Base-by-base conservation (phyloP, 2,888 invertebrate genomes). In the Carpatolechia fugitivella region DNA sequence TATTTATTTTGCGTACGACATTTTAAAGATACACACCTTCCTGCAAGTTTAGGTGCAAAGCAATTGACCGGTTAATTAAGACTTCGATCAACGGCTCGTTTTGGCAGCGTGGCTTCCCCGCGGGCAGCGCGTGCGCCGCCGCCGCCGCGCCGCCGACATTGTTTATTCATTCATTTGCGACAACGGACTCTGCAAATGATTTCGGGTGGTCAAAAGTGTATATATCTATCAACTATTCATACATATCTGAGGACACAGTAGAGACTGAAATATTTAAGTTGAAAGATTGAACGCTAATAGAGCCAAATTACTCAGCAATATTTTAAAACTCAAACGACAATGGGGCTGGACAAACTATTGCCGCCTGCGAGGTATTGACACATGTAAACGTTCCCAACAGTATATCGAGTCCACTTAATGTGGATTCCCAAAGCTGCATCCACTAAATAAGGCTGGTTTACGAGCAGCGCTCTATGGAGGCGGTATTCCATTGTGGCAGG, bases 401-500 rank as follows among this genome's bases (percentile, higher is more conserved):
- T 77, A 78, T 76, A 78, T 79, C 72, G 72, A 69, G 73, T 68
- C 66, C 75, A 78, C 76, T 85, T 82, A 85, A 83, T 78, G 82
- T 66, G 78, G 82, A 87, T 86, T 87, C 87, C 72, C 78, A 65
- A 70, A 72, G 74, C 64, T 69, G 70, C 63, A 67, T 64, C 74
- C 75, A 77, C 76, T 89, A 88, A 89, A 89, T 80, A 87, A 85
- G 74, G 74, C 61, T 74, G 68, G 61, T 87, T 90, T 89, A 90
- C 81, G 84, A 76, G 59, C 65, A 63, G 64, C 61, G 69, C 65
- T 61, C 62, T 68, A 66, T 68, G 62, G 65, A 76, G 71, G 74
- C 74, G 87, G 89, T 85, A 87, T 88, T 83, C 87, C 86, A 87
- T 89, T 90, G 89, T 89, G 75, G 76, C 74, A 84, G 56, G 63